Evolutionary conservation across 2,797 vertebrate species (phyloP).

Genomic region (Pteronotus mesoamericanus): DNA sequence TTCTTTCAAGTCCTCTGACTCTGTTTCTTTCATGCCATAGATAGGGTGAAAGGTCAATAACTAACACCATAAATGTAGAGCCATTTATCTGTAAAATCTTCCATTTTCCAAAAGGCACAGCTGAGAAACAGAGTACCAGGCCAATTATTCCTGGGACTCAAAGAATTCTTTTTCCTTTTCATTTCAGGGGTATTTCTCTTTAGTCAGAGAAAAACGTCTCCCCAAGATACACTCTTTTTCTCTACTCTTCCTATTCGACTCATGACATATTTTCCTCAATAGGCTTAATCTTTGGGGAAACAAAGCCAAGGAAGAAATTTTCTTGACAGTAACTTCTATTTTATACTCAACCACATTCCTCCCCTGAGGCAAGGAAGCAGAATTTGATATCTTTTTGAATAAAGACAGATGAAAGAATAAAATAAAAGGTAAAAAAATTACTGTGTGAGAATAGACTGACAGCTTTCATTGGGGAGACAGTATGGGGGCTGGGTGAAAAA

Average conservation of each 20-base stretch:
- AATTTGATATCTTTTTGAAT: not conserved
- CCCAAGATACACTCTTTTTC: not conserved
- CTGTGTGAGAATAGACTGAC: not conserved
- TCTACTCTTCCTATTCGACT: not conserved
- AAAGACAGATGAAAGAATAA: slow-evolving; percentile 11
- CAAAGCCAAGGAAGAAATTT: not conserved
- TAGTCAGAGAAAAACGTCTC: not conserved
- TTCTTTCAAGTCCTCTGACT: not conserved
- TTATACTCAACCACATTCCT: not conserved
- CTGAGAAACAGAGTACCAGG: not conserved
- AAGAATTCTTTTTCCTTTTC: not conserved
- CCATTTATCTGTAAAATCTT: not conserved
- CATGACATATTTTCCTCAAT: not conserved
- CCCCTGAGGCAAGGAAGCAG: not conserved
- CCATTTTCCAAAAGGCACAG: not conserved
- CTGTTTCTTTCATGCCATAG: not conserved
- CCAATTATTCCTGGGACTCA: not conserved
- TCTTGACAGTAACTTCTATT: slow-evolving; percentile 28
- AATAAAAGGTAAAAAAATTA: not conserved
- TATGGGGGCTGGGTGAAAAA: not conserved
- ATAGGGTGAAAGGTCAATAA: not conserved
- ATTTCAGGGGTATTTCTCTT: slow-evolving; percentile 2
- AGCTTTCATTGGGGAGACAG: not conserved
- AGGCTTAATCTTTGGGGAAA: not conserved
- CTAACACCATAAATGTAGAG: not conserved